phyloP scores from a whole-genome alignment of 2,113 vertebrate genomes.

The Laticauda colubrina region DNA sequence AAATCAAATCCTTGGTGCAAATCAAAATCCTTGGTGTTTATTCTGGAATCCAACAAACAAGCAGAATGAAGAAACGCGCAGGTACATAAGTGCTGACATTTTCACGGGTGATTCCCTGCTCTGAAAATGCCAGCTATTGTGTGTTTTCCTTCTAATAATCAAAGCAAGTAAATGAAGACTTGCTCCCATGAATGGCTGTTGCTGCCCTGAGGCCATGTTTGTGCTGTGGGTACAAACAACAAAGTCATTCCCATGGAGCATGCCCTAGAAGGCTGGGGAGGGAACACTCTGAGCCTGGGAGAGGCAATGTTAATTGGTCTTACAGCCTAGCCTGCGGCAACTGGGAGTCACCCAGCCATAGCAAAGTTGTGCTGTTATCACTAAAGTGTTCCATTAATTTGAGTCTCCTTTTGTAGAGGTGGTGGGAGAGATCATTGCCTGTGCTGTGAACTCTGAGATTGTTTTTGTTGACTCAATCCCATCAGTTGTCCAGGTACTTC shows the following conservation, averaged over 20 bases:
- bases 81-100: not conserved
- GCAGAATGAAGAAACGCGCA: not conserved
- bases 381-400: slow-evolving; percentile 16
- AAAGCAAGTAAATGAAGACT: not conserved
- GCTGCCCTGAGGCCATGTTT: slow-evolving; percentile 17
- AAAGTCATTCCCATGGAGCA: slow-evolving; percentile 27
- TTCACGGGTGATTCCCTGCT: not conserved
- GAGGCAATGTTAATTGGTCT: slow-evolving; percentile 21
- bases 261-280: slow-evolving; percentile 13
- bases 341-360: slow-evolving; percentile 4
- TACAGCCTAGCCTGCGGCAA: slow-evolving; percentile 20
- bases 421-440: not conserved
- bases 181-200: slow-evolving; percentile 10
- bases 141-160: slow-evolving; percentile 3
- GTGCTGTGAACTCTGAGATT: slow-evolving; percentile 18
- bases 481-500: not conserved
- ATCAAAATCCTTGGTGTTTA: not conserved
- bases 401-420: not conserved
- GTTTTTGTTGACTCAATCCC: not conserved
- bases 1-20: too few species aligned
- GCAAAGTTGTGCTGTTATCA: slow-evolving; percentile 16
- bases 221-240: slow-evolving; percentile 31
- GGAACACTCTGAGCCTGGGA: slow-evolving; percentile 13
- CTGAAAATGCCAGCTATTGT: slow-evolving; percentile 1
- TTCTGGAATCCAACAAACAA: not conserved